phyloP scores from a whole-genome alignment of 1,140 invertebrate genomes.

The Antheraea mylitta region DNA sequence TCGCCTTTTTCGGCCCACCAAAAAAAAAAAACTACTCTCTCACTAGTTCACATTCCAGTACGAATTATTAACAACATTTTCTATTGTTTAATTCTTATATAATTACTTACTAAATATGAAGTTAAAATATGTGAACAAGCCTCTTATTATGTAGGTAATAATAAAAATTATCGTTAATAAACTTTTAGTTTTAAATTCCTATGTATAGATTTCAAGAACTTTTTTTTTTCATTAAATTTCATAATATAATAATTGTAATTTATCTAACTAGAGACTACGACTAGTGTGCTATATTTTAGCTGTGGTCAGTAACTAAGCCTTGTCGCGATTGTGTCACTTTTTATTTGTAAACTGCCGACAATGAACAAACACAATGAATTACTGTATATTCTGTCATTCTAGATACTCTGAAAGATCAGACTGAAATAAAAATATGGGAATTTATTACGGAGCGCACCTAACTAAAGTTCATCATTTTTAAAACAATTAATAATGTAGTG shows the following conservation, averaged over 20 bases:
- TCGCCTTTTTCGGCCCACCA: conserved; percentile 33
- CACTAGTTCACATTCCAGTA: conserved; percentile 48
- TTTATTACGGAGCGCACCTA: no score
- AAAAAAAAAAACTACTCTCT: conserved; percentile 45
- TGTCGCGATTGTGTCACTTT: conserved; percentile 46
- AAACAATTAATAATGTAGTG: no score
- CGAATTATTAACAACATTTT: conserved; percentile 30
- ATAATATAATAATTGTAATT: conserved; percentile 72
- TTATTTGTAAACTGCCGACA: neutral
- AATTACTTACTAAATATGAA: conserved; percentile 71
- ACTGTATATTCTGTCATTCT: no score
- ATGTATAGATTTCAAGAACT: conserved; percentile 73
- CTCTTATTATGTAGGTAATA: conserved; percentile 69
- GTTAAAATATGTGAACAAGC: conserved; percentile 79
- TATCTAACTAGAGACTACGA: conserved; percentile 70
- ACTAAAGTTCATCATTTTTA: no score
- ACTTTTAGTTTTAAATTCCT: conserved; percentile 75
- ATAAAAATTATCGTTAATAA: conserved; percentile 75
- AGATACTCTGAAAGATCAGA: no score
- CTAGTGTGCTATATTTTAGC: conserved; percentile 75
- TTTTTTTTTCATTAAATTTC: conserved; percentile 62
- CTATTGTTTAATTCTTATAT: conserved; percentile 54
- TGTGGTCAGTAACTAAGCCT: conserved; percentile 70
- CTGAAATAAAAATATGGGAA: no score
- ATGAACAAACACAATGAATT: neutral